phyloP scores from a whole-genome alignment of 2,888 invertebrate genomes.

The Nomada lathburiana region DNA sequence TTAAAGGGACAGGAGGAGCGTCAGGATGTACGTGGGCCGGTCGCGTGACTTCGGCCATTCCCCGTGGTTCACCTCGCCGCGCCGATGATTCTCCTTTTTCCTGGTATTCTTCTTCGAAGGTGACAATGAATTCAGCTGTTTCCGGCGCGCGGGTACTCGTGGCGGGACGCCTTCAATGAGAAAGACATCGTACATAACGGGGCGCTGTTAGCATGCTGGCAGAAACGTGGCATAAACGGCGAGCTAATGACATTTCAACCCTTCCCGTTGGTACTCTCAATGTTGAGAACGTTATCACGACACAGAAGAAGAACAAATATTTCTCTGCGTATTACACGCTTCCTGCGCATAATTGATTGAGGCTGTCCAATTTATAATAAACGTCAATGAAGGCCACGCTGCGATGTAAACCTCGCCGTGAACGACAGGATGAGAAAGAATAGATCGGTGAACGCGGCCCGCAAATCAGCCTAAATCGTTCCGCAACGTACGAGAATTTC shows the following conservation, averaged over 20 bases:
- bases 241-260: neutral
- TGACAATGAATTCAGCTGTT: slow-evolving; percentile 48
- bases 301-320: too few relatives aligned
- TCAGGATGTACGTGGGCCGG: slow-evolving; percentile 14
- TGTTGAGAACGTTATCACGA: too few relatives aligned
- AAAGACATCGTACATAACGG: neutral
- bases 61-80: slow-evolving; percentile 22
- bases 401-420: too few relatives aligned
- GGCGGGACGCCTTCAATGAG: slow-evolving; percentile 6
- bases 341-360: neutral
- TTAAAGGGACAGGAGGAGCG: slow-evolving; percentile 41
- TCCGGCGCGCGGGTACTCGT: slow-evolving; percentile 8
- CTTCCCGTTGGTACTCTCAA: too few relatives aligned
- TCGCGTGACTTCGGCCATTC: slow-evolving; percentile 62
- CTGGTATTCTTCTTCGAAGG: slow-evolving; percentile 40
- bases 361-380: too few relatives aligned
- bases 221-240: neutral
- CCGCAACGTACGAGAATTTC: neutral
- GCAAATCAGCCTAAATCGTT: neutral
- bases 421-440: too few relatives aligned
- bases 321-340: neutral
- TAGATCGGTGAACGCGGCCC: too few relatives aligned
- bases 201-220: neutral
- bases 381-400: too few relatives aligned
- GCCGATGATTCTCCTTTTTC: slow-evolving; percentile 49